Percentiles rank a stretch among this genome's conserved stretches.
Conservation (phyloP, 2,888 invertebrate genomes). For the Hirtodrosophila confusa region DNA sequence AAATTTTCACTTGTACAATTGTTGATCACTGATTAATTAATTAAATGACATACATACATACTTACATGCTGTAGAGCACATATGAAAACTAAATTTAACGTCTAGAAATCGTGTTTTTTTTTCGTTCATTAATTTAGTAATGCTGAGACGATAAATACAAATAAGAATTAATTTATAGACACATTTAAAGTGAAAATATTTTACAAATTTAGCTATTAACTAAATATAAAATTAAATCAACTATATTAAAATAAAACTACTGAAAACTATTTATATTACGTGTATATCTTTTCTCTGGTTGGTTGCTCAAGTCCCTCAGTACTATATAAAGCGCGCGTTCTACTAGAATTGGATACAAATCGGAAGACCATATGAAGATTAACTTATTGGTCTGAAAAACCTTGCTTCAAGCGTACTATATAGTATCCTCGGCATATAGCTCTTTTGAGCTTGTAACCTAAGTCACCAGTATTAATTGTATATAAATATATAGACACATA, state of each 20-base stretch:
- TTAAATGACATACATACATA: conserved; percentile 5
- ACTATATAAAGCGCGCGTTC: too few relatives aligned
- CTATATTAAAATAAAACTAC: conserved; percentile 56
- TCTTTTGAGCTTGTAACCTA: too few relatives aligned
- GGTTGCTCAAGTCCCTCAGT: not conserved
- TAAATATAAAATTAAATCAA: conserved; percentile 64
- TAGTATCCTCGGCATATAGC: too few relatives aligned
- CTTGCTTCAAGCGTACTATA: too few relatives aligned
- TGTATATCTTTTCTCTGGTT: not conserved
- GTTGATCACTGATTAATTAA: conserved; percentile 50
- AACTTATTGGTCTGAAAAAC: too few relatives aligned
- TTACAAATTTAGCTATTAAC: conserved; percentile 71
- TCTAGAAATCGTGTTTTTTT: conserved; percentile 55
- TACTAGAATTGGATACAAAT: too few relatives aligned
- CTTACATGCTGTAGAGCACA: conserved; percentile 50
- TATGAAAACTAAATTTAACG: conserved; percentile 40
- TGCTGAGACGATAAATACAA: conserved; percentile 72
- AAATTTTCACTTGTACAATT: conserved; percentile 73
- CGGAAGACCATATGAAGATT: too few relatives aligned
- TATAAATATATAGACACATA: too few relatives aligned
- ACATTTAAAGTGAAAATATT: conserved; percentile 73
- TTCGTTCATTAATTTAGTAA: conserved; percentile 62
- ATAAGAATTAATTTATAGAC: conserved; percentile 77
- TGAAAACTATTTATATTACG: conserved; percentile 36
- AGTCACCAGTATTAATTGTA: too few relatives aligned